Evolutionary conservation across 2,797 vertebrate species (phyloP), one percentile per base, ranked within the genome.

Genomic region (Pogoniulus pusillus): DNA sequence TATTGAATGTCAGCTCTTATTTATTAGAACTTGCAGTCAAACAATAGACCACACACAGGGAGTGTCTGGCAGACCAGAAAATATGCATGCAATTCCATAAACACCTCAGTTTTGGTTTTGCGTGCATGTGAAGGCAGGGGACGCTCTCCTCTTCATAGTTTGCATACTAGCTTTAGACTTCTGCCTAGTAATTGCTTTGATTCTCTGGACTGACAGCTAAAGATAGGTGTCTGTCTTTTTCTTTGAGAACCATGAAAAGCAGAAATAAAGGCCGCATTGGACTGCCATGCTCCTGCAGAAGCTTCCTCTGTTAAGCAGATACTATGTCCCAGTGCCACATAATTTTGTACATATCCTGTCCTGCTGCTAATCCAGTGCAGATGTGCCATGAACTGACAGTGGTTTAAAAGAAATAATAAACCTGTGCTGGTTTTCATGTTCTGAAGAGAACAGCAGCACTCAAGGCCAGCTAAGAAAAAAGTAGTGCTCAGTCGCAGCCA

Each of bases 41-140:
- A 96, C 95, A 96, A 96, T 96, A 75, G 94, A 83, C 95, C 96
- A 96, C 94, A 95, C 91, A 96, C 83, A 89, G 90, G 75, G 95
- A 95, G 69, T 66, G 83, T 75, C 94, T 91, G 89, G 85, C 74
- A 72, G 81, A 59, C 79, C 1, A 70, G 12, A 89, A 96, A 83
- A 82, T 63, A 73, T 60, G 68, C 63, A 70, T 13, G 11, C 75
- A 87, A 90, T 75, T 84, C 82, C 0, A 16, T 93, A 89, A 95
- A 94, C 73, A 96, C 94, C 76, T 95, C 84, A 59, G 74, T 81
- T 80, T 90, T 93, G 75, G 10, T 79, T 91, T 63, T 49, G 11
- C 92, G 66, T 78, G 87, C 69, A 75, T 74, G 69, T 82, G 85
- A 88, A 87, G 27, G 27, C 45, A 69, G 34, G 54, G 83, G 92